Percentiles rank a stretch among this genome's conserved stretches.
Evolutionary conservation across 2,113 vertebrate genomes (phyloP).

Genomic region (Acrocephalus kingi): DNA sequence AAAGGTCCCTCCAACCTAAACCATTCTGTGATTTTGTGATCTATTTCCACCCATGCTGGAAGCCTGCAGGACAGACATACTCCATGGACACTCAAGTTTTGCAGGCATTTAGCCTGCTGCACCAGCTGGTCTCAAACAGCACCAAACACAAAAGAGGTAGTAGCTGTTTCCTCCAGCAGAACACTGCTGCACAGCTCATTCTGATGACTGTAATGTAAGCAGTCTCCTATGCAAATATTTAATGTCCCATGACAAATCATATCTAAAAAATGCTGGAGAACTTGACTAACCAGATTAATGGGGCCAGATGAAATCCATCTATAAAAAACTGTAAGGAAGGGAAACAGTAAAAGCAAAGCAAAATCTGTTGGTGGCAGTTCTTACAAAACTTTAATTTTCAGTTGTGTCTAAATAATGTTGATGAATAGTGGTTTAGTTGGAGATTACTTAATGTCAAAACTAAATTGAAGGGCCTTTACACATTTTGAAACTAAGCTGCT

Average conservation of each 20-base stretch:
- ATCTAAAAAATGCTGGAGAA: conserved; percentile 67
- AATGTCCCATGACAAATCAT: conserved; percentile 17
- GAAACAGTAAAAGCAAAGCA: conserved; percentile 53
- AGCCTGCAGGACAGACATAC: neutral
- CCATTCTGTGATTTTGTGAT: neutral
- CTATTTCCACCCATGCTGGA: neutral
- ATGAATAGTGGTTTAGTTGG: neutral
- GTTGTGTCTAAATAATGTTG: neutral
- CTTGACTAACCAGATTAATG: conserved; percentile 59
- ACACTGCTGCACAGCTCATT: neutral
- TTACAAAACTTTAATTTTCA: neutral
- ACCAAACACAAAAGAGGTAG: neutral
- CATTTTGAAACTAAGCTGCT: conserved; percentile 39
- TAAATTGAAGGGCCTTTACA: conserved; percentile 12
- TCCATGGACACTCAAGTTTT: neutral
- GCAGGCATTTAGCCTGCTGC: neutral
- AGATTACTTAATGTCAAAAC: conserved; percentile 19
- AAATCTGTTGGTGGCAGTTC: neutral
- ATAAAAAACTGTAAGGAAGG: neutral
- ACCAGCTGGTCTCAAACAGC: neutral
- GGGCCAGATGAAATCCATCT: neutral
- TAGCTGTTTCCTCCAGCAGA: neutral
- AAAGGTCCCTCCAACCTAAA: neutral
- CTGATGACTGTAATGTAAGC: neutral
- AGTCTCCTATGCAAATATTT: conserved; percentile 59